Conservation (phyloP, 2,113 vertebrate genomes). For the Probosciger aterrimus region DNA sequence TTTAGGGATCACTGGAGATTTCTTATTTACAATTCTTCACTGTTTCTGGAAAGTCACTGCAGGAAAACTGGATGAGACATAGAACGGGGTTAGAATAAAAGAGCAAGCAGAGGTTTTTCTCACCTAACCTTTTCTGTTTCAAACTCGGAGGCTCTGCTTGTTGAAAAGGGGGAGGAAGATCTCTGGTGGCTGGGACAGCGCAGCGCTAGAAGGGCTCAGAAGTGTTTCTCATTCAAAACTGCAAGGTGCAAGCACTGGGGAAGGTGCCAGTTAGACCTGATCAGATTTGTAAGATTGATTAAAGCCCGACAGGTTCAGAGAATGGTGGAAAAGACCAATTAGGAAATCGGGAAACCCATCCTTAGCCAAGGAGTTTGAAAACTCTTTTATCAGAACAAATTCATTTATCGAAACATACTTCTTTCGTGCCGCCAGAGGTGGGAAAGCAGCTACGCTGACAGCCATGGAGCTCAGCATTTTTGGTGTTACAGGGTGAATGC, state of each 20-base stretch:
- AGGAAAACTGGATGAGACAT: neutral
- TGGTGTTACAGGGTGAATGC: neutral
- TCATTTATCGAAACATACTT: neutral
- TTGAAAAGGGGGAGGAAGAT: neutral
- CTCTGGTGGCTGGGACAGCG: neutral
- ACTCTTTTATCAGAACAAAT: neutral
- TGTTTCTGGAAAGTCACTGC: neutral
- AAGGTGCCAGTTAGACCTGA: slow-evolving; percentile 2
- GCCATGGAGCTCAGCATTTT: neutral
- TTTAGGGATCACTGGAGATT: neutral
- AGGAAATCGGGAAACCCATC: neutral
- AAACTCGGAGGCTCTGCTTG: fast-evolving
- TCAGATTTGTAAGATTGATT: slow-evolving; percentile 39
- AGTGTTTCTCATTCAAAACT: neutral
- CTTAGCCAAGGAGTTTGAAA: neutral
- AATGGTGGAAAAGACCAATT: slow-evolving; percentile 7
- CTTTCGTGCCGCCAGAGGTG: neutral
- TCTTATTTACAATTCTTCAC: neutral
- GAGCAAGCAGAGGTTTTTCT: neutral
- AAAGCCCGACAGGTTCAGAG: neutral
- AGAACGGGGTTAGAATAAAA: neutral
- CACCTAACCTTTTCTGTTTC: neutral
- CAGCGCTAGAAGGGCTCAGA: neutral
- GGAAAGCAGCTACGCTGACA: neutral
- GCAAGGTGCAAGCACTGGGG: neutral